Base-by-base conservation (phyloP, 2,113 vertebrate genomes). In the Xenopus borealis region DNA sequence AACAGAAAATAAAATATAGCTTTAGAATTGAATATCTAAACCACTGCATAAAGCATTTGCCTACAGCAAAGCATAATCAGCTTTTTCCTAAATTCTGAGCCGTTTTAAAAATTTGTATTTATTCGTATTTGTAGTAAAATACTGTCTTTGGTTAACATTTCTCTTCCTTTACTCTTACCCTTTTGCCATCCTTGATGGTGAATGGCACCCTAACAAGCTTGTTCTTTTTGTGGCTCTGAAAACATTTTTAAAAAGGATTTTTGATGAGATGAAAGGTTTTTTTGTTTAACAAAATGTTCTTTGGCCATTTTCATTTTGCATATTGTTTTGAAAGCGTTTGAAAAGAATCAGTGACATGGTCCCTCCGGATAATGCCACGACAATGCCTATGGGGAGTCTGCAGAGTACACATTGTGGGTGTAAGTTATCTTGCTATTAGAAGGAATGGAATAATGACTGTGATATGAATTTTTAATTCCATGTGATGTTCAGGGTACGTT, bases 381-480 rank as follows among this genome's bases (percentile, higher is more conserved):
- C 47, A 64, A 57, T 55, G 66, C 74, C 74, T 55, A 70, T 58
- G 30, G 74, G 74, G 64, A 76, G 66, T 46, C 14, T 63, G 47
- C 52, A 75, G 19, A 68, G 27, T 69, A 63, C 58, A 63, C 66
- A 69, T 69, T 50, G 65, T 75, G 73, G 66, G 57, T 69, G 57
- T 69, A 58, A 62, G 72, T 58, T 69, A 62, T 57, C 61, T 57
- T 77, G 66, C 74, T 64, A 53, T 77, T 77, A 77, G 27, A 64
- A 77, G 33, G n/a, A 62, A 77, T 63, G 18, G 12, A 70, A 69
- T 64, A 70, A 63, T 77, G 47, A 70, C 47, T n/a, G 40, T 77
- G 59, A 64, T 62, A 70, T 77, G 47, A 57, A 77, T 77, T 64
- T 70, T 77, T 77, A 77, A 77, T 70, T 64, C 16, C 14, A 47